These are phyloP conservation scores for Carposina sasakii DNA, from an alignment of 1,140 invertebrate species.

Conservation along the genomic window DNA sequence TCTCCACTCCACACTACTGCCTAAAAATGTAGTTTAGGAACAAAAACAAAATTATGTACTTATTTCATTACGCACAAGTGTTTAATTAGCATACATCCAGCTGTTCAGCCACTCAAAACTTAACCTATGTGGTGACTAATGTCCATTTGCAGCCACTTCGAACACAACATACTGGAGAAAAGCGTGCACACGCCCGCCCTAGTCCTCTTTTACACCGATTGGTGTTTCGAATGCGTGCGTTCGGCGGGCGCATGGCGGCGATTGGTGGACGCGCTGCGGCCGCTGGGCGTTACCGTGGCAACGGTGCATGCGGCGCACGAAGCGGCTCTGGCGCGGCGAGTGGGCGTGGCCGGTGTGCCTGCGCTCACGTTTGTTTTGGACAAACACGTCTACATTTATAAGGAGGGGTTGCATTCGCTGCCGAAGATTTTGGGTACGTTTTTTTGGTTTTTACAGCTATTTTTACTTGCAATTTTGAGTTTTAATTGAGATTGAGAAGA, in stretches of 20 bases:
- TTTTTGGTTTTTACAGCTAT: neutral
- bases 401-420: constrained; percentile 83
- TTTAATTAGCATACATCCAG: neutral
- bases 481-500: neutral
- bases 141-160: constrained; percentile 81
- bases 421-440: constrained; percentile 82
- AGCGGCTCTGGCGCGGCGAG: constrained; percentile 79
- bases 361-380: constrained; percentile 87
- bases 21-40: too few relatives aligned
- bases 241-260: constrained; percentile 87
- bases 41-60: too few relatives aligned
- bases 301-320: constrained; percentile 91
- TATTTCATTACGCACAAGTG: neutral
- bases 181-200: constrained; percentile 86
- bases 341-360: constrained; percentile 87
- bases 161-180: constrained; percentile 88
- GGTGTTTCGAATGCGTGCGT: constrained; percentile 92
- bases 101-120: too few relatives aligned
- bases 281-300: constrained; percentile 79
- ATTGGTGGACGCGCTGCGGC: constrained; percentile 88
- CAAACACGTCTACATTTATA: constrained; percentile 85
- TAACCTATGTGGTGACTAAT: neutral
- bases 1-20: too few relatives aligned
- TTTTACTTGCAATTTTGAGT: neutral
- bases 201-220: constrained; percentile 93